A percentile compares a stretch with the other conserved stretches of the same genome.
Evolutionary conservation across 2,113 vertebrate species (phyloP).

Genomic region (Tupaia tana): DNA sequence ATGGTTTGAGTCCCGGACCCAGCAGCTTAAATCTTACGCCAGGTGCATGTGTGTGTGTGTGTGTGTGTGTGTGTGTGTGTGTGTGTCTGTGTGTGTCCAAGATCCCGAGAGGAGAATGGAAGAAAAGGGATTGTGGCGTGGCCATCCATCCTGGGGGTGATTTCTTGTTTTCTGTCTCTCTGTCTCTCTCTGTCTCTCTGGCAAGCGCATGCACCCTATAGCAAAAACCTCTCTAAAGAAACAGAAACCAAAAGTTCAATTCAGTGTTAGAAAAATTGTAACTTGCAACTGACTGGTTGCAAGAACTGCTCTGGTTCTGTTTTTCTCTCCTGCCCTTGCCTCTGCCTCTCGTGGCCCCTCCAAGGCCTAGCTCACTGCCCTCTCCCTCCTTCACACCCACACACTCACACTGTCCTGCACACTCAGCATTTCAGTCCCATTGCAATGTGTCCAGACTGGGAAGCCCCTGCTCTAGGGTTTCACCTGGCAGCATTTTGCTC

Average conservation of each 20-base stretch:
- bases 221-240: neutral
- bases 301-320: neutral
- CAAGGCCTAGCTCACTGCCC: neutral
- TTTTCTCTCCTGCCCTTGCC: neutral
- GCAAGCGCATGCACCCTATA: too few species aligned
- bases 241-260: neutral
- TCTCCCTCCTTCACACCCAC: neutral
- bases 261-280: neutral
- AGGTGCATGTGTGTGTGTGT: too few species aligned
- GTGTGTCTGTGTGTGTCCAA: too few species aligned
- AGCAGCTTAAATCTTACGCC: too few species aligned
- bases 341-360: neutral
- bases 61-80: too few species aligned
- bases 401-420: neutral
- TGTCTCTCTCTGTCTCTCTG: too few species aligned
- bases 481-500: neutral
- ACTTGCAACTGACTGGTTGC: neutral
- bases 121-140: too few species aligned
- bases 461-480: neutral
- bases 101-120: too few species aligned
- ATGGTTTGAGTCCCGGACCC: too few species aligned
- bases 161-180: too few species aligned
- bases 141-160: too few species aligned
- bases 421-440: neutral
- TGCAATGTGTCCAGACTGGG: neutral